Conservation (phyloP, 2,888 invertebrate species). For the Ochropacha duplaris region DNA sequence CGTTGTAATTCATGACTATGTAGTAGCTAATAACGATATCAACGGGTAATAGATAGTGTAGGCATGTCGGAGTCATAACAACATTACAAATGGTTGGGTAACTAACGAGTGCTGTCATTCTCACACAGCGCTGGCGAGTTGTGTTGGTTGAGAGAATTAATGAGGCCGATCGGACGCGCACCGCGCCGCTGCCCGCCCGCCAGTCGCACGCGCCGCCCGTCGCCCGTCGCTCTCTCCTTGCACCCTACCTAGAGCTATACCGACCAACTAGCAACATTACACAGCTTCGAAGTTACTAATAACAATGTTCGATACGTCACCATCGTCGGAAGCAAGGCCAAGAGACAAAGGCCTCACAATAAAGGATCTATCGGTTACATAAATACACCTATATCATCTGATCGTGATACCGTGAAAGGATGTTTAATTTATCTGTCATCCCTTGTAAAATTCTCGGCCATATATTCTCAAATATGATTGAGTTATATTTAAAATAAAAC, state of each 20-base stretch:
- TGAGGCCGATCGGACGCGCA: constrained; percentile 40
- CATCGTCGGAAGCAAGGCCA: too few relatives aligned
- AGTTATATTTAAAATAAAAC: not conserved
- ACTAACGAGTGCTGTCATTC: constrained; percentile 69
- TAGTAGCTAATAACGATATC: constrained; percentile 42
- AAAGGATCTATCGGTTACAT: too few relatives aligned
- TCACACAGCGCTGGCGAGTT: constrained; percentile 53
- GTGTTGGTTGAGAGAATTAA: constrained; percentile 53
- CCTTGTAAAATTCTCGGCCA: too few relatives aligned
- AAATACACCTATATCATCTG: not conserved
- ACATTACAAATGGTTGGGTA: constrained; percentile 50
- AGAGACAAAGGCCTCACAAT: too few relatives aligned
- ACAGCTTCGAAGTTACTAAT: too few relatives aligned
- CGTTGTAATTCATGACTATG: constrained; percentile 27
- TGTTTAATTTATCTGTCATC: not conserved
- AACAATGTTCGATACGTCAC: too few relatives aligned
- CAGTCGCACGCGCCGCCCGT: constrained; percentile 30
- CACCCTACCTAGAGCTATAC: not conserved
- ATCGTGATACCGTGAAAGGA: not conserved
- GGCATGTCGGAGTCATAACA: constrained; percentile 54
- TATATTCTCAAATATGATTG: too few relatives aligned
- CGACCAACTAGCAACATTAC: not conserved
- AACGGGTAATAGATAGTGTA: constrained; percentile 55
- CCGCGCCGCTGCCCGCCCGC: not conserved
- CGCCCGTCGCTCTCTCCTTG: constrained; percentile 6